These are phyloP conservation scores for Gila robusta DNA, from an alignment of 2,797 vertebrate genomes.

Conservation along the genomic window DNA sequence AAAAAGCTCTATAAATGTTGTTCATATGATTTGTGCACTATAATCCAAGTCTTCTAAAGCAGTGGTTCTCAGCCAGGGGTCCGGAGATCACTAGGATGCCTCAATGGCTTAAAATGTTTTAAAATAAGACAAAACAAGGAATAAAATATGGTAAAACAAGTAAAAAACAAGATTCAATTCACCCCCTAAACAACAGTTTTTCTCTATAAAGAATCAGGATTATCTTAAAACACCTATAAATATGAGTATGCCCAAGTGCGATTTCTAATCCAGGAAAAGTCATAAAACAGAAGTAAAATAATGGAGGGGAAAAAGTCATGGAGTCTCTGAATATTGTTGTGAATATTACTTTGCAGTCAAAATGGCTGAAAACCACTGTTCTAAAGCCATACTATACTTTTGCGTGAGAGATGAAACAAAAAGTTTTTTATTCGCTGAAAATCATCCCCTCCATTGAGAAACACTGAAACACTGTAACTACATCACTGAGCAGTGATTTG, in stretches of 20 bases:
- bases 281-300: neutral
- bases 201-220: neutral
- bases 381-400: neutral
- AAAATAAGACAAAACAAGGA: neutral
- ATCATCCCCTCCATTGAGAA: neutral
- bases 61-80: neutral
- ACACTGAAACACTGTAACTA: neutral
- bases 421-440: neutral
- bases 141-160: neutral
- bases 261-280: neutral
- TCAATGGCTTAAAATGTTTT: neutral
- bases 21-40: neutral
- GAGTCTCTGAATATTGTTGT: neutral
- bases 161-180: no score
- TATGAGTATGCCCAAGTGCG: neutral
- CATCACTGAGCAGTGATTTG: neutral
- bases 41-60: neutral
- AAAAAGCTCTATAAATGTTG: neutral
- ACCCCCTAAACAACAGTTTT: neutral
- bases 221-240: neutral
- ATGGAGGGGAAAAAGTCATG: neutral
- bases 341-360: neutral
- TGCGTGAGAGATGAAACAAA: neutral
- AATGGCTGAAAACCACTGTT: neutral
- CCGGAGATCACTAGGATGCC: no score